Evolutionary conservation across 2,113 vertebrate species (phyloP), one percentile per base, ranked within the genome.

Genomic region (Chamaetylas fuelleborni): DNA sequence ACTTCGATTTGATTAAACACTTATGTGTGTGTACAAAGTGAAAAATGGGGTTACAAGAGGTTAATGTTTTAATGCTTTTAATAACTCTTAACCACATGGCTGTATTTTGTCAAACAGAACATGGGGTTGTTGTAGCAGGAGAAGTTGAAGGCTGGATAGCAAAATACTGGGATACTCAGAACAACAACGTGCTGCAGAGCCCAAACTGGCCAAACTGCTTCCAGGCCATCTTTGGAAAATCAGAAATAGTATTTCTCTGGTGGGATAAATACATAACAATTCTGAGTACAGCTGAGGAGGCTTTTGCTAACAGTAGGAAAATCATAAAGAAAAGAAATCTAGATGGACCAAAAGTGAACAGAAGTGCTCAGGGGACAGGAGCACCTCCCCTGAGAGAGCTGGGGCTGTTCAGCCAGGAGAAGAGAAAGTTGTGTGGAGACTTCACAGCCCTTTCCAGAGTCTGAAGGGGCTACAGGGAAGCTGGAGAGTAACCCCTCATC

Each of bases 1-100:
- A 96, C 97, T 98, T 97, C 51, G 74, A 88, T 94, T 97, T 96
- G 91, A 98, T 98, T 97, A 98, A 98, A 97, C 95, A 97, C 96
- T 98, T 98, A 96, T 96, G 95, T 64, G 80, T 95, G 94, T 97
- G 96, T 97, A 97, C 93, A 95, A 93, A 96, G 93, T 98, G 96
- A 98, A 98, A 98, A 98, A 98, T 98, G 97, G 94, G 97, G 97
- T 97, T 98, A 95, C 82, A 54, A 81, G 95, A 98, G 97, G 97
- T 98, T 98, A 98, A 98, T 98, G 98, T 95, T 96, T 97, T 97
- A 97, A 97, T 98, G 98, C 97, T 98, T 98, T 98, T 98, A 98
- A 98, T 98, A 97, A 97, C 96, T 97, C 95, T 97, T 95, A 97
- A 91, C 81, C 86, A 90, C 94, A 96, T 93, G 89, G 96, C 98